These are phyloP conservation scores for Hucho hucho DNA, from an alignment of 2,113 vertebrate genomes.

Conservation along the genomic window DNA sequence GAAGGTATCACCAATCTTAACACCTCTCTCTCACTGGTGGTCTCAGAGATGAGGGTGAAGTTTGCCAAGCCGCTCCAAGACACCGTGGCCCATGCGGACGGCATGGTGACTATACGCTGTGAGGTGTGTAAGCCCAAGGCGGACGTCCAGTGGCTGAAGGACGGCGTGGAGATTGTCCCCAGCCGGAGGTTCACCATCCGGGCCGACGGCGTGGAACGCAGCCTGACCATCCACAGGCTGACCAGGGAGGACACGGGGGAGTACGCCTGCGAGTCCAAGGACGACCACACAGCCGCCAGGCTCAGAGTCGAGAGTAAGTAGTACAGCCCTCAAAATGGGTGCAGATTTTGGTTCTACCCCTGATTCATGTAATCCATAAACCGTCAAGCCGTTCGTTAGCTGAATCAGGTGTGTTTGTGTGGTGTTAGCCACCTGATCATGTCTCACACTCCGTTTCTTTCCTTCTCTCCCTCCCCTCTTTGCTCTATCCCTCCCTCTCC, in stretches of 20 bases:
- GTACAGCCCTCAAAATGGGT: not conserved
- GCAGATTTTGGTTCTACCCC: not conserved
- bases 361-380: not conserved
- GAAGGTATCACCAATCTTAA: not conserved
- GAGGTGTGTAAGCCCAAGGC: constrained; percentile 82
- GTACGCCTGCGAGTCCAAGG: constrained; percentile 81
- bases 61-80: constrained; percentile 76
- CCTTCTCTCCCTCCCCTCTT: no score
- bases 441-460: not conserved
- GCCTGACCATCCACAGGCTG: constrained; percentile 83
- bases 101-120: constrained; percentile 79
- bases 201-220: constrained; percentile 77
- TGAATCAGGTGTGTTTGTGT: not conserved
- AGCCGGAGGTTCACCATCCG: constrained; percentile 69
- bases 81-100: constrained; percentile 72
- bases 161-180: constrained; percentile 68
- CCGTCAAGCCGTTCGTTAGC: not conserved
- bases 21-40: not conserved
- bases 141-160: constrained; percentile 82
- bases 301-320: constrained; percentile 80
- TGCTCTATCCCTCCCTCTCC: not conserved
- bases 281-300: constrained; percentile 74
- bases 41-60: constrained; percentile 80
- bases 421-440: not conserved
- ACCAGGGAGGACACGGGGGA: constrained; percentile 74